phyloP scores from a whole-genome alignment of 1,140 invertebrate species.

The Drosophila simulans region DNA sequence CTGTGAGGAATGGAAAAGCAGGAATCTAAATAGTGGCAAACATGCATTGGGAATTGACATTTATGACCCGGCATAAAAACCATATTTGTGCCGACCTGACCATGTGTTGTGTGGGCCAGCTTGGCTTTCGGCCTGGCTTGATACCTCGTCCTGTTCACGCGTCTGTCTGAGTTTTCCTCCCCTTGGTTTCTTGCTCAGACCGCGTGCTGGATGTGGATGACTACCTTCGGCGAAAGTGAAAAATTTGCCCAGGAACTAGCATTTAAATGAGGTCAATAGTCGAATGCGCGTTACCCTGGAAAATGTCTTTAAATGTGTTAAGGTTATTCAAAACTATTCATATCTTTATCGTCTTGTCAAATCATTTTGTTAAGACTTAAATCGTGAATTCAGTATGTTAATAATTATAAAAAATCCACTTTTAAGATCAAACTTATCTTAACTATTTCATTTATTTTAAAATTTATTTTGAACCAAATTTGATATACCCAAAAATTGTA shows the following conservation, averaged over 20 bases:
- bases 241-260: slow-evolving; percentile 32
- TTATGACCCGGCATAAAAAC: slow-evolving; percentile 59
- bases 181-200: not conserved
- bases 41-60: slow-evolving; percentile 75
- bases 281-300: not conserved
- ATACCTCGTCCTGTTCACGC: slow-evolving; percentile 37
- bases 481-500: not conserved
- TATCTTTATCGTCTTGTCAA: too few relatives aligned
- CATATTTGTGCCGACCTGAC: slow-evolving; percentile 48
- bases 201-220: not conserved
- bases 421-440: not conserved
- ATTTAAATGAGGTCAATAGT: not conserved
- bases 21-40: slow-evolving; percentile 63
- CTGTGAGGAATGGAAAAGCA: slow-evolving; percentile 24
- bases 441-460: not conserved
- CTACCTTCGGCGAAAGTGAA: slow-evolving; percentile 48
- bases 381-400: too few relatives aligned
- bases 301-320: not conserved
- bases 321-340: too few relatives aligned
- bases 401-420: not conserved
- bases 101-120: slow-evolving; percentile 29
- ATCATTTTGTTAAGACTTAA: too few relatives aligned
- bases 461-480: not conserved
- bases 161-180: slow-evolving; percentile 25
- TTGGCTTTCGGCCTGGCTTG: slow-evolving; percentile 24